Evolutionary conservation across 2,888 invertebrate species (phyloP), one percentile per base, ranked within the genome.

Genomic region (Drosophila kambysellisi): DNA sequence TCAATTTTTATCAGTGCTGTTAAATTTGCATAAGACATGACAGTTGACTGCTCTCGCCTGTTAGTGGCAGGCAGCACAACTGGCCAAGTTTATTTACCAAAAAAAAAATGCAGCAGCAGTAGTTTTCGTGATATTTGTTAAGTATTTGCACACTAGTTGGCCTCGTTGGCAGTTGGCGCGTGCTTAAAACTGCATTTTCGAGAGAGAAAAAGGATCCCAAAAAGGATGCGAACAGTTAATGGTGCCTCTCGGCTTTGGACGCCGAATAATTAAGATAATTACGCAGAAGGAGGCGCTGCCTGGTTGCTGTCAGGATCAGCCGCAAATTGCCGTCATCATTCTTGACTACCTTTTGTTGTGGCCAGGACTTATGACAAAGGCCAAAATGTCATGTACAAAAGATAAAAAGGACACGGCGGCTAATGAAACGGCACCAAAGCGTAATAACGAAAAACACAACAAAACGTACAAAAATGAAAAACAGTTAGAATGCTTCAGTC

Each of bases 241-340:
- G 80, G 72, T 68, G 63, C 71, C 76, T 74, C 64, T 59, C 70
- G 69, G 59, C 60, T 79, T 79, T 76, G 74, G 78, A 69, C 68
- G 67, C 57, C 69, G 53, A 73, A 68, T 71, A 85, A 88, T 77
- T 88, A 73, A 80, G 86, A 86, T 83, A 83, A 83, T 88, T 85
- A 53, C 68, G 64, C 30, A 46, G 54, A 25, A 51, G 51, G 33
- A 30, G 48, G 41, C 46, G 50, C 58, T 67, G 67, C 53, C 51
- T 6, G 56, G 29, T n/a, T 56, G 68, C 68, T 76, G 74, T 70
- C 69, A 67, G 87, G 87, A 88, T 88, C 84, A 89, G 85, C 88
- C 89, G 89, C 89, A 89, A 89, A 85, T 85, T 82, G 85, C 89
- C 85, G 64, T 84, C 89, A 89, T 85, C 88, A 89, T 89, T 85